Conservation (phyloP, 2,113 vertebrate genomes). For the Proteles cristata region DNA sequence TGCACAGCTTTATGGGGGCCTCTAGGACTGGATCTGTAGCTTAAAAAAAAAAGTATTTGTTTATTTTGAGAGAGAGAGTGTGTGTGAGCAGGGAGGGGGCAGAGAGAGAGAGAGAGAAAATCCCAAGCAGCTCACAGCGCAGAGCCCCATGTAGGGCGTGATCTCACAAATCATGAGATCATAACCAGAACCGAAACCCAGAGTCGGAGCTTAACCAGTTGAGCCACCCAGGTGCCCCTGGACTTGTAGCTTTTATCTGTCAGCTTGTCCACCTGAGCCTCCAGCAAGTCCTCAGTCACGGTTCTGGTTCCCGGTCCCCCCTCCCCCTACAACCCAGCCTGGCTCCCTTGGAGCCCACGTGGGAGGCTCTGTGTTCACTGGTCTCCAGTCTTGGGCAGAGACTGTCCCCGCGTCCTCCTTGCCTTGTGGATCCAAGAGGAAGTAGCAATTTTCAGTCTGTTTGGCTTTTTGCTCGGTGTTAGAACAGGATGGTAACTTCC, state of each 20-base stretch:
- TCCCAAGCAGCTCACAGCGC: too few relatives aligned
- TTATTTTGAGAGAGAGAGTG: too few relatives aligned
- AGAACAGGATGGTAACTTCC: not conserved
- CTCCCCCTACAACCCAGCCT: accelerated
- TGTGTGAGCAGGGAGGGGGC: too few relatives aligned
- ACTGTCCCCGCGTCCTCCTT: not conserved
- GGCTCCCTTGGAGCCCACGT: not conserved
- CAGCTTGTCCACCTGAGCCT: not conserved
- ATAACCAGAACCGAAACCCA: too few relatives aligned
- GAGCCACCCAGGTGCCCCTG: too few relatives aligned
- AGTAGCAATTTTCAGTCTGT: not conserved
- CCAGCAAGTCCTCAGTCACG: not conserved
- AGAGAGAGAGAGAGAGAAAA: too few relatives aligned
- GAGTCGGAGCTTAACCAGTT: too few relatives aligned
- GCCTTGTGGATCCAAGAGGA: not conserved
- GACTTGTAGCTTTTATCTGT: too few relatives aligned
- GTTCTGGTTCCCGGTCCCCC: not conserved
- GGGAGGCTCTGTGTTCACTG: not conserved
- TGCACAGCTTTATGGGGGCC: not conserved
- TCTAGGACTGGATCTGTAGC: not conserved
- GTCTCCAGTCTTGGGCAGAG: not conserved
- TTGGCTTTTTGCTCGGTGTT: not conserved
- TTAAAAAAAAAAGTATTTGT: not conserved
- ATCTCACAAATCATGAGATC: too few relatives aligned
- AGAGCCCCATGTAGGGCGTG: too few relatives aligned